A percentile compares a stretch with the other conserved stretches of the same genome.
phyloP scores from a whole-genome alignment of 2,113 vertebrate genomes.

The Centrocercus urophasianus region DNA sequence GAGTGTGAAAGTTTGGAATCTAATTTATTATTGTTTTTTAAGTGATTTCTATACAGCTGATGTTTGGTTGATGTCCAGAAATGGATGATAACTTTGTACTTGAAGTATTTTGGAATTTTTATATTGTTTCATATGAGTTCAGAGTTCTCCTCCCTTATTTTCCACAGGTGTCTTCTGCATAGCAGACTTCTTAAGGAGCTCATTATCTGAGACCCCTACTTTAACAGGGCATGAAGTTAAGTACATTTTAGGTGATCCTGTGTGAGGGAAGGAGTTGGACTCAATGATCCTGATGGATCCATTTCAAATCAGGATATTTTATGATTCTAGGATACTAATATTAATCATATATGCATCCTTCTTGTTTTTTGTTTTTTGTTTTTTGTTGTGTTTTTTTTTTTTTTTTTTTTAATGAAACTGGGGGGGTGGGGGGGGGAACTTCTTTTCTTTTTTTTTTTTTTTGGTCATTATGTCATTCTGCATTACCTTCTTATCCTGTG shows the following conservation, averaged over 20 bases:
- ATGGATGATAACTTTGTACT: neutral
- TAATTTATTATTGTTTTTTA: neutral
- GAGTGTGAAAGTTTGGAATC: neutral
- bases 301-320: no score
- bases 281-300: no score
- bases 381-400: no score
- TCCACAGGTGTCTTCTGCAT: accelerated
- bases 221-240: neutral
- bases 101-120: neutral
- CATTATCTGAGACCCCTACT: neutral
- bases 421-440: neutral
- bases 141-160: neutral
- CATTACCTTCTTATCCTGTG: neutral
- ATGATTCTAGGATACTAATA: no score
- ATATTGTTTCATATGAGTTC: neutral
- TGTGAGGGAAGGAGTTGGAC: no score
- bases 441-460: neutral
- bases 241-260: no score
- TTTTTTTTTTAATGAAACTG: neutral
- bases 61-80: neutral
- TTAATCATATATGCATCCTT: neutral
- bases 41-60: neutral
- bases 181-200: neutral
- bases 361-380: neutral
- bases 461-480: neutral